Conservation (phyloP, 2,797 vertebrate species). For the Enteromius afrohamiltoni region DNA sequence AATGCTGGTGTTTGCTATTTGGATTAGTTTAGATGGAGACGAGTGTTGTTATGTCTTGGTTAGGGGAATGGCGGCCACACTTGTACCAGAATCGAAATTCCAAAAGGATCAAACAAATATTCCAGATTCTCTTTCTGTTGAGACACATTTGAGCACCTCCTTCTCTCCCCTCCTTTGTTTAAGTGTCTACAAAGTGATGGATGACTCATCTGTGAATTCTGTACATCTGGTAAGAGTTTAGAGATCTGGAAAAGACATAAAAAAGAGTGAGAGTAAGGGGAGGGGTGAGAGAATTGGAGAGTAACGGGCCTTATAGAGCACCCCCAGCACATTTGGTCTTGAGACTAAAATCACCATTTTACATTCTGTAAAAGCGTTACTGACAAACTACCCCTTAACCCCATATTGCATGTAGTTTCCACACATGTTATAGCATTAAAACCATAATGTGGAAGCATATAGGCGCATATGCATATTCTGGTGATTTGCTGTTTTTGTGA, state of each 20-base stretch:
- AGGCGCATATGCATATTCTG: background rate
- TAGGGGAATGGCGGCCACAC: slow-evolving; percentile 4
- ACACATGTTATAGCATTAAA: background rate
- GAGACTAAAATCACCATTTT: slow-evolving; percentile 38
- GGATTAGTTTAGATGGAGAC: slow-evolving; percentile 16
- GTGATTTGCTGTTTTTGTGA: background rate
- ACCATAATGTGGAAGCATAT: no score
- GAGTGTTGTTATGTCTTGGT: slow-evolving; percentile 10
- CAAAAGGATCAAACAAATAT: slow-evolving; percentile 47
- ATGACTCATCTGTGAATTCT: slow-evolving; percentile 85
- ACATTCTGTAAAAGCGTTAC: background rate
- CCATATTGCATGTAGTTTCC: background rate
- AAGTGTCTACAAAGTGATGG: slow-evolving; percentile 84
- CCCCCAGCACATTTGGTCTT: slow-evolving; percentile 57
- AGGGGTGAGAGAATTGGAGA: slow-evolving; percentile 69
- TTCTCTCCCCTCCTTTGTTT: slow-evolving; percentile 60
- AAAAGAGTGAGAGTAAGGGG: slow-evolving; percentile 61
- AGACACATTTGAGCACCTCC: slow-evolving; percentile 69
- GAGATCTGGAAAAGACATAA: slow-evolving; percentile 80
- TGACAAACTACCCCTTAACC: background rate
- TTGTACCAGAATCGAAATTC: slow-evolving; percentile 32
- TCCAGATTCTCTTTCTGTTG: slow-evolving; percentile 68
- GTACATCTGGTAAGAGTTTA: slow-evolving; percentile 90
- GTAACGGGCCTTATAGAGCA: slow-evolving; percentile 63
- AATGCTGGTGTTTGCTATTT: background rate